Evolutionary conservation across 2,888 invertebrate species (phyloP), one percentile per base, ranked within the genome.

Genomic region (Pristionchus maxplancki): DNA sequence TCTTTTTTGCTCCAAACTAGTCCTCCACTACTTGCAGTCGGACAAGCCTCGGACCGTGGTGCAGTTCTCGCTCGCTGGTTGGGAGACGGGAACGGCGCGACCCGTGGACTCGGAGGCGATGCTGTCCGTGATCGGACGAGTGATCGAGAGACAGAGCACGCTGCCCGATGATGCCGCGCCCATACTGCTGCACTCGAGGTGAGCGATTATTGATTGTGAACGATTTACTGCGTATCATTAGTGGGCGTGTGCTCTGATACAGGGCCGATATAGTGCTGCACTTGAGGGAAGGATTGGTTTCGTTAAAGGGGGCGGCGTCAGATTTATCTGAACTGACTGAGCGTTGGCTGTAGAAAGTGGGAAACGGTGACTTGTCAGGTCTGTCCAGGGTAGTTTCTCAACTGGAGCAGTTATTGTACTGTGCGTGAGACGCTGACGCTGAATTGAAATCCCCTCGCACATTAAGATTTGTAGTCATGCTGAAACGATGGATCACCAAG

Each of bases 181-280:
- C 82, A 78, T 78, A n/a, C 28, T 78, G 78, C 97, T 98, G 90
- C 98, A 98, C 95, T 97, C 97, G 96, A 96, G 97, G 97, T 97
- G 93, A 94, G 62, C 0, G 64, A 58, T 24, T 6, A 44, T 44
- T 44, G 44, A 44, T n/a, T n/a, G n/a, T n/a, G n/a, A n/a, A n/a
- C n/a, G n/a, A n/a, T n/a, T n/a, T n/a, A n/a, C n/a, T n/a, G n/a
- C n/a, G n/a, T n/a, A n/a, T n/a, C n/a, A n/a, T n/a, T n/a, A n/a
- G n/a, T n/a, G n/a, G n/a, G n/a, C n/a, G n/a, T n/a, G n/a, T n/a
- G n/a, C n/a, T n/a, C n/a, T n/a, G n/a, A n/a, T n/a, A n/a, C n/a
- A n/a, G n/a, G n/a, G n/a, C n/a, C n/a, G n/a, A n/a, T n/a, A n/a
- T n/a, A n/a, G n/a, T n/a, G n/a, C n/a, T n/a, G n/a, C n/a, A n/a